Percentiles rank a stretch among this genome's conserved stretches.
Evolutionary conservation across 2,888 invertebrate species (phyloP).

Genomic region (Epistrophe grossulariae): DNA sequence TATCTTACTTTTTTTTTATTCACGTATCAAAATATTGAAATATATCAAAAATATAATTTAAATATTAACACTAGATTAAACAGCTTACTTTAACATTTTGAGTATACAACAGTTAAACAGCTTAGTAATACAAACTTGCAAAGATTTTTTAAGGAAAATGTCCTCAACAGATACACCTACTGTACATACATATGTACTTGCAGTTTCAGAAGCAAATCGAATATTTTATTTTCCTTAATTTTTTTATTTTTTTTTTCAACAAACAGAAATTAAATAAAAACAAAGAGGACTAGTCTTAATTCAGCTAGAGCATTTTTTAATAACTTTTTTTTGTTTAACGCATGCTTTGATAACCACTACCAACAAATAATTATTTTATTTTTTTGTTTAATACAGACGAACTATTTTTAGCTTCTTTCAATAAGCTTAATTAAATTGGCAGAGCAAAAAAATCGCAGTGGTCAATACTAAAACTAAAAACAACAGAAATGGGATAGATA

Average conservation of each 20-base stretch:
- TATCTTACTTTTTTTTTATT: constrained; percentile 68
- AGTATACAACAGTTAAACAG: constrained; percentile 76
- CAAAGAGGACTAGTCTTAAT: constrained; percentile 63
- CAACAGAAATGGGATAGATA: constrained; percentile 27
- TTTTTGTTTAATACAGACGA: neutral
- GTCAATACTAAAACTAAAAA: constrained; percentile 22
- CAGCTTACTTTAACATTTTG: constrained; percentile 74
- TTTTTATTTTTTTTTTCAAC: constrained; percentile 27
- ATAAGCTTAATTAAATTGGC: constrained; percentile 19
- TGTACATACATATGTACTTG: constrained; percentile 49
- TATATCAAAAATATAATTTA: constrained; percentile 76
- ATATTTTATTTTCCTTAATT: constrained; percentile 44
- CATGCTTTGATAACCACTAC: constrained; percentile 40
- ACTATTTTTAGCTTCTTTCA: neutral
- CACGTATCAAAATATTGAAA: constrained; percentile 76
- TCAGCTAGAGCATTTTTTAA: constrained; percentile 56
- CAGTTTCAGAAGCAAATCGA: constrained; percentile 62
- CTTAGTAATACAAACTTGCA: constrained; percentile 68
- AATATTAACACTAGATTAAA: constrained; percentile 76
- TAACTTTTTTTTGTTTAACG: constrained; percentile 14
- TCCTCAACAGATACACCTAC: constrained; percentile 61
- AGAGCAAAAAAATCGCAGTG: constrained; percentile 30
- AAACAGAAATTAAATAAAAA: constrained; percentile 49
- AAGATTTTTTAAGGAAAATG: constrained; percentile 61
- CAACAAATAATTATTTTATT: constrained; percentile 31